Evolutionary conservation across 2,113 vertebrate genomes (phyloP).

Genomic region (Prunella fulvescens): DNA sequence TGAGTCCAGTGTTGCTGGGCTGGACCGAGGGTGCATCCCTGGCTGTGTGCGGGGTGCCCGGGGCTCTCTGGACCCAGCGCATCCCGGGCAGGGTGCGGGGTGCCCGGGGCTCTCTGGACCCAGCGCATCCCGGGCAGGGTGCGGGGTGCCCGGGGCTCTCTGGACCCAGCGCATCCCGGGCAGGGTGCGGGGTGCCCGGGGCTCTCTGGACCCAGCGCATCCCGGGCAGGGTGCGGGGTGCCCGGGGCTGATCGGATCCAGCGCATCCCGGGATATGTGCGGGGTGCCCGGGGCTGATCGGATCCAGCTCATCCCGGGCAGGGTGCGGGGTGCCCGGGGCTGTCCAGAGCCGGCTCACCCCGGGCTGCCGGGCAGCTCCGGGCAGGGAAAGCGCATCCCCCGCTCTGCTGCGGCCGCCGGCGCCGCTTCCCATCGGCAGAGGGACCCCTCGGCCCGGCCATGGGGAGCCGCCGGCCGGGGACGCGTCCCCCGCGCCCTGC

Average conservation of each 20-base stretch:
- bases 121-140: background rate
- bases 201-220: background rate
- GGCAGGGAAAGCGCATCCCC: rapidly evolving
- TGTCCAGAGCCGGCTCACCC: background rate
- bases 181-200: background rate
- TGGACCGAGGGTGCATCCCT: rapidly evolving
- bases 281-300: background rate
- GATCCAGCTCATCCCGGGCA: no score
- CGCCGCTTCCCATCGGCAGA: conserved; percentile 8
- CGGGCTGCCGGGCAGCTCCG: no score
- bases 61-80: no score
- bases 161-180: background rate
- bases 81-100: background rate
- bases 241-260: background rate
- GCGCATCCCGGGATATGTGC: background rate
- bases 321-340: no score
- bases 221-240: background rate
- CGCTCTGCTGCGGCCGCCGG: background rate
- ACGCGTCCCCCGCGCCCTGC: background rate
- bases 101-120: background rate
- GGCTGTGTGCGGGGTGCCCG: background rate
- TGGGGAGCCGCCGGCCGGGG: background rate
- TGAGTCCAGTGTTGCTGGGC: background rate
- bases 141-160: no score
- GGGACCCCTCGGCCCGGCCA: conserved; percentile 28